Evolutionary conservation across 2,888 invertebrate genomes (phyloP).

Genomic region (Drosophila recens): DNA sequence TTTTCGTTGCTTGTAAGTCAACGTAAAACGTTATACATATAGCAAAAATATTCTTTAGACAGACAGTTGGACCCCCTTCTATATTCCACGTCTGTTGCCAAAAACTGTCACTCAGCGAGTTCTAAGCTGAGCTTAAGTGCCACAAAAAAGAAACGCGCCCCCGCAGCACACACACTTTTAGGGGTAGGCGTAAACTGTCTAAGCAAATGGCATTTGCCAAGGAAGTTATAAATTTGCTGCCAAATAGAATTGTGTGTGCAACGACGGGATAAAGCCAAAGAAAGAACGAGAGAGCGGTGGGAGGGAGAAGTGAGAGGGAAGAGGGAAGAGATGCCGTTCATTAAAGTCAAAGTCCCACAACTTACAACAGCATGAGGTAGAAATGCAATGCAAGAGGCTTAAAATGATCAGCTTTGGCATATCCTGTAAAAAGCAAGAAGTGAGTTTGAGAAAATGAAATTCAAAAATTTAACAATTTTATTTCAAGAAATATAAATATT

Average conservation of each 20-base stretch:
- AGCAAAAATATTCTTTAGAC: constrained; percentile 39
- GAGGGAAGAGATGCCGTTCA: constrained; percentile 60
- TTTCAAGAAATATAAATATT: neutral
- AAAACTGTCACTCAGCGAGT: constrained; percentile 59
- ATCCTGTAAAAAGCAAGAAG: constrained; percentile 6
- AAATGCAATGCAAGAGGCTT: constrained; percentile 1
- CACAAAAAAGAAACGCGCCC: constrained; percentile 36
- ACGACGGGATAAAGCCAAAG: constrained; percentile 13
- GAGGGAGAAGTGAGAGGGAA: too few relatives aligned
- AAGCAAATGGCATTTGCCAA: constrained; percentile 78
- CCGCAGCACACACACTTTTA: constrained; percentile 51
- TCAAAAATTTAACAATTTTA: neutral
- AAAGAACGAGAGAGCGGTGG: neutral
- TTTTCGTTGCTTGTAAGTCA: constrained; percentile 15
- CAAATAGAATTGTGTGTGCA: constrained; percentile 73
- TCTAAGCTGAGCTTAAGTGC: constrained; percentile 72
- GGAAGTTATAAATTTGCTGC: constrained; percentile 80
- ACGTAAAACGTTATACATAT: constrained; percentile 40
- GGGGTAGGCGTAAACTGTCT: constrained; percentile 80
- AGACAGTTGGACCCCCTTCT: neutral
- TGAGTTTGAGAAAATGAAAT: neutral
- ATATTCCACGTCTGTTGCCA: neutral
- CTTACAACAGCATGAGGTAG: constrained; percentile 43
- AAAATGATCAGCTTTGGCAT: neutral
- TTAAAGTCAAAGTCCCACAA: constrained; percentile 68